These are phyloP conservation scores for Gnatocerus cornutus DNA, from an alignment of 2,888 invertebrate species.

Conservation along the genomic window DNA sequence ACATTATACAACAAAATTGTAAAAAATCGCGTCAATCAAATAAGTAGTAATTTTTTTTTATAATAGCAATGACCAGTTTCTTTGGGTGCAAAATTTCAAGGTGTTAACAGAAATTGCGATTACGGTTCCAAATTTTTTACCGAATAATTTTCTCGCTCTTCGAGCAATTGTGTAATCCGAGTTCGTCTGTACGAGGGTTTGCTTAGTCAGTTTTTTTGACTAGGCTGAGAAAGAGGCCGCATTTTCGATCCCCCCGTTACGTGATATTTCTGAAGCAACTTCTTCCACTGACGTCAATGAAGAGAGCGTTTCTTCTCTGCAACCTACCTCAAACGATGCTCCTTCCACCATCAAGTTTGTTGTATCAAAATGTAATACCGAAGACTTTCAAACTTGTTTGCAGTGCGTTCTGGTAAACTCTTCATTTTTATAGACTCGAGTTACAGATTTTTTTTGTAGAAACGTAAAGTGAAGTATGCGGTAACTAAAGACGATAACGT, in stretches of 20 bases:
- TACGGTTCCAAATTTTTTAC: too few species aligned
- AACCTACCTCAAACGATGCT: constrained; percentile 2
- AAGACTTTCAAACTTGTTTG: constrained; percentile 67
- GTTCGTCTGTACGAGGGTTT: too few species aligned
- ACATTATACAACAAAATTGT: too few species aligned
- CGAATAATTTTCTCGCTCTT: too few species aligned
- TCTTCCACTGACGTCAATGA: constrained; percentile 61
- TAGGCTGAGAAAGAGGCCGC: constrained; percentile 78
- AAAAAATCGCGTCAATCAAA: too few species aligned
- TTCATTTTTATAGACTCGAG: constrained; percentile 15
- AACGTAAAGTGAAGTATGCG: constrained; percentile 70
- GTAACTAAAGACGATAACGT: constrained; percentile 71
- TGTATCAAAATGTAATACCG: constrained; percentile 41
- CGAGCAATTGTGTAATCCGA: too few species aligned
- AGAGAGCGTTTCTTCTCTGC: constrained; percentile 42
- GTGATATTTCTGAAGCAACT: constrained; percentile 64
- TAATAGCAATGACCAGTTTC: too few species aligned
- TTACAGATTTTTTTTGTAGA: constrained; percentile 57
- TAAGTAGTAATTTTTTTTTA: too few species aligned
- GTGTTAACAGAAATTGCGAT: too few species aligned
- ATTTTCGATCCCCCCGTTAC: constrained; percentile 62
- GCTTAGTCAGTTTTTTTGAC: too few species aligned
- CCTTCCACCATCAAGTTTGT: constrained; percentile 31
- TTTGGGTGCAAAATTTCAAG: too few species aligned
- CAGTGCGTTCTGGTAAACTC: constrained; percentile 70